phyloP scores from a whole-genome alignment of 2,797 vertebrate genomes.

The Sebastes taczanowskii region DNA sequence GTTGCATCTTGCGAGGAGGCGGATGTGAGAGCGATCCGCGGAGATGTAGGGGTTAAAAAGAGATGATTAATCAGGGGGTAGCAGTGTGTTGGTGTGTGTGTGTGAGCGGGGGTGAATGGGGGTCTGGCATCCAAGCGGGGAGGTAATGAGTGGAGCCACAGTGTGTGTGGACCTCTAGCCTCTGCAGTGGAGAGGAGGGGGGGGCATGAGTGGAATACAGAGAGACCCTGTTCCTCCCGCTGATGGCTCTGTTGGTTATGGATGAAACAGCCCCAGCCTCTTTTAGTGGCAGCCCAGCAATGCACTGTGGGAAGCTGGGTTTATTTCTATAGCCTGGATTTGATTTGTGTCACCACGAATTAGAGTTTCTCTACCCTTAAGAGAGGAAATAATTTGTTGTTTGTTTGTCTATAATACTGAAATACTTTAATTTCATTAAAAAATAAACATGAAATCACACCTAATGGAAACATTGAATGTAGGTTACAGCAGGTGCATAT shows the following conservation, averaged over 20 bases:
- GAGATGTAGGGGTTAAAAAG: constrained; percentile 51
- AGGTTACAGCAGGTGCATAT: not conserved
- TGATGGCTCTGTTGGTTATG: constrained; percentile 69
- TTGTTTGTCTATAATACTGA: not conserved
- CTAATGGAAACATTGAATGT: not conserved
- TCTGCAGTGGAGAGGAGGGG: constrained; percentile 64
- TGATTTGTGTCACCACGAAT: constrained; percentile 4
- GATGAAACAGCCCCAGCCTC: constrained; percentile 53
- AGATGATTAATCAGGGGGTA: constrained; percentile 59
- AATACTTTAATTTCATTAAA: not conserved
- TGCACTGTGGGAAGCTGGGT: constrained; percentile 28
- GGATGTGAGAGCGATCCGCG: not conserved
- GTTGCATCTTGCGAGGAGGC: constrained; percentile 15
- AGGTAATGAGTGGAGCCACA: constrained; percentile 75
- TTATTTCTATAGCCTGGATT: constrained; percentile 14
- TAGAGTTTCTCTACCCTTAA: not conserved
- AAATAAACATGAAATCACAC: not conserved
- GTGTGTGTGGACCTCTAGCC: constrained; percentile 71
- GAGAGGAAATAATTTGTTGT: not conserved
- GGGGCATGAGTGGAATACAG: constrained; percentile 71
- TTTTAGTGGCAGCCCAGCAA: constrained; percentile 28
- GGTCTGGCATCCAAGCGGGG: constrained; percentile 61
- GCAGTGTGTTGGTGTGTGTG: not conserved
- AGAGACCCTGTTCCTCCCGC: constrained; percentile 48
- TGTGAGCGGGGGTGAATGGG: constrained; percentile 56